Conservation (phyloP, 2,113 vertebrate genomes). For the Elgaria multicarinata region DNA sequence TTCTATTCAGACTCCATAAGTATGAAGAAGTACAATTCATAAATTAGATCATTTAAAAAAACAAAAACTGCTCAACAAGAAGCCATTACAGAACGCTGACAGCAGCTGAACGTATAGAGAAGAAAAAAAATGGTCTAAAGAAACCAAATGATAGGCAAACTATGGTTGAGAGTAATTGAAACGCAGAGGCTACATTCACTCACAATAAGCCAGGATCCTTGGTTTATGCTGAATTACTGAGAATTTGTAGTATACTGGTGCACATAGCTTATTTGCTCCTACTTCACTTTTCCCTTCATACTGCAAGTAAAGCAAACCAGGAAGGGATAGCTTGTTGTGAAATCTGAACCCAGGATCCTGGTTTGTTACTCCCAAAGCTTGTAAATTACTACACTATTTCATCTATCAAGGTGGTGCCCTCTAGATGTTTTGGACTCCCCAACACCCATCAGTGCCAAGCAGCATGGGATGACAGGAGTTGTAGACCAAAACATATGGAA, state of each 20-base stretch:
- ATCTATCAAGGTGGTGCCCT: no score
- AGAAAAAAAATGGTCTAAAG: background rate
- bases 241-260: background rate
- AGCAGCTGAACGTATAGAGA: background rate
- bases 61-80: no score
- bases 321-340: background rate
- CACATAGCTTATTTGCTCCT: background rate
- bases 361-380: background rate
- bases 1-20: background rate
- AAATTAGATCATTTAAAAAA: background rate
- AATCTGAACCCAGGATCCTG: background rate
- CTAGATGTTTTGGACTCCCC: no score
- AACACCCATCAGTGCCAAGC: no score
- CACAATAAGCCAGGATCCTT: background rate
- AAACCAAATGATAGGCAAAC: background rate
- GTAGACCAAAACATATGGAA: no score
- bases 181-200: background rate
- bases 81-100: no score
- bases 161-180: background rate
- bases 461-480: no score
- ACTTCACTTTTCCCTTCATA: background rate
- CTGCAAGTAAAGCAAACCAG: background rate
- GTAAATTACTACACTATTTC: background rate
- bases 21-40: background rate
- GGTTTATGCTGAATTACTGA: background rate